Evolutionary conservation across 2,797 vertebrate genomes (phyloP).

Genomic region (Anguilla pacifica): DNA sequence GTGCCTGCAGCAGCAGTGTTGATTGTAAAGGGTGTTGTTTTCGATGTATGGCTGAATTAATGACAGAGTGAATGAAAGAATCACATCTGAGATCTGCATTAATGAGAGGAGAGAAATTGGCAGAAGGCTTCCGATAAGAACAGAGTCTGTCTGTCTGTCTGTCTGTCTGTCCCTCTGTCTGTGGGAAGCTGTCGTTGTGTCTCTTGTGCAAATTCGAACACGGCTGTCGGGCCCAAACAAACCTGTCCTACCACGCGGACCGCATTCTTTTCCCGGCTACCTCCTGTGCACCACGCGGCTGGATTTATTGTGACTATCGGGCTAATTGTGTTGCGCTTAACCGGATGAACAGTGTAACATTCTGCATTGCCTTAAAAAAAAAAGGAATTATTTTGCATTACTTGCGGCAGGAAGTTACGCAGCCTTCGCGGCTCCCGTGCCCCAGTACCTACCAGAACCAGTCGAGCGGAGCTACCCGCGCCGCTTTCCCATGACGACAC

Average conservation of each 20-base stretch:
- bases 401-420: constrained; percentile 6
- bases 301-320: neutral
- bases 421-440: neutral
- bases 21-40: neutral
- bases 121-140: neutral
- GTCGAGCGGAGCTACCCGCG: constrained; percentile 5
- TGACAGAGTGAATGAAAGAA: neutral
- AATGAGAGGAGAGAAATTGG: neutral
- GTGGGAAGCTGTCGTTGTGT: constrained; percentile 1
- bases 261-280: constrained; percentile 1
- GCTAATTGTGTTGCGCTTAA: neutral
- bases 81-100: neutral
- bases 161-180: neutral
- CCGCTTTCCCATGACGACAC: neutral
- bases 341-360: neutral
- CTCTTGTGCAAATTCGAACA: neutral
- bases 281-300: neutral
- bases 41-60: neutral
- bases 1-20: no score
- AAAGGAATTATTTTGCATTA: neutral
- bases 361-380: neutral
- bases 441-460: constrained; percentile 7
- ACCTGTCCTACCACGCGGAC: constrained; percentile 22
- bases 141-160: neutral
- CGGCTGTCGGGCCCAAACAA: constrained; percentile 25